A percentile compares a stretch with the other conserved stretches of the same genome.
Conservation (phyloP, 2,888 invertebrate genomes). For the Eustalomyia histrio region DNA sequence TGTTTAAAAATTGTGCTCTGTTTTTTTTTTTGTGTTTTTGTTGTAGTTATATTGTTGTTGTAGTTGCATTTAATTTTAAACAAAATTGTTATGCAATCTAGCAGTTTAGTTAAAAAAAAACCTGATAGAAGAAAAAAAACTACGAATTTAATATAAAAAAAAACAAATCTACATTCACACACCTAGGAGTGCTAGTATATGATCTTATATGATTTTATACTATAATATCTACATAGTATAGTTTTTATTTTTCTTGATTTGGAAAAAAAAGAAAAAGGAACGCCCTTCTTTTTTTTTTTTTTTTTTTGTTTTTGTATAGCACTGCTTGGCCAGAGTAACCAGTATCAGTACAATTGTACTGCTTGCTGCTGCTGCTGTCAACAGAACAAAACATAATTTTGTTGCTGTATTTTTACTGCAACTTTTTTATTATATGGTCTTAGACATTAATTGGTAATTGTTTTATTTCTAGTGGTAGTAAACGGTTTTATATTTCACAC, state of each 20-base stretch:
- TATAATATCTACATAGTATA: background rate
- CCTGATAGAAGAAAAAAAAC: constrained; percentile 48
- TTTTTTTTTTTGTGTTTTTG: constrained; percentile 17
- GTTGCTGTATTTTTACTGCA: background rate
- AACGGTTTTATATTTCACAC: constrained; percentile 61
- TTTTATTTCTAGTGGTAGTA: constrained; percentile 39
- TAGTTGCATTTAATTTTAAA: constrained; percentile 12
- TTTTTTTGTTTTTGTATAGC: too few relatives aligned
- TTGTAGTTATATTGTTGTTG: background rate
- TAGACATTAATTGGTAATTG: constrained; percentile 63
- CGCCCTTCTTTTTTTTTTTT: constrained; percentile 56
- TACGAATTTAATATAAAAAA: constrained; percentile 20
- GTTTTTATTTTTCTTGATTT: constrained; percentile 30
- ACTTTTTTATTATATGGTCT: constrained; percentile 40
- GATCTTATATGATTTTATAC: constrained; percentile 30
- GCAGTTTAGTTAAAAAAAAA: constrained; percentile 46
- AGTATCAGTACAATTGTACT: background rate
- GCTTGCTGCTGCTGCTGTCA: background rate
- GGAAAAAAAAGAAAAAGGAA: constrained; percentile 33
- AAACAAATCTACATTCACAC: constrained; percentile 57
- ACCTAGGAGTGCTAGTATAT: constrained; percentile 55
- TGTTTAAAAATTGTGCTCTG: constrained; percentile 32
- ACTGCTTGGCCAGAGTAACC: background rate
- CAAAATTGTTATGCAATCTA: constrained; percentile 60
- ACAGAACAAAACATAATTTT: background rate